Evolutionary conservation across 2,797 vertebrate species (phyloP).

Genomic region (Coendou prehensilis): DNA sequence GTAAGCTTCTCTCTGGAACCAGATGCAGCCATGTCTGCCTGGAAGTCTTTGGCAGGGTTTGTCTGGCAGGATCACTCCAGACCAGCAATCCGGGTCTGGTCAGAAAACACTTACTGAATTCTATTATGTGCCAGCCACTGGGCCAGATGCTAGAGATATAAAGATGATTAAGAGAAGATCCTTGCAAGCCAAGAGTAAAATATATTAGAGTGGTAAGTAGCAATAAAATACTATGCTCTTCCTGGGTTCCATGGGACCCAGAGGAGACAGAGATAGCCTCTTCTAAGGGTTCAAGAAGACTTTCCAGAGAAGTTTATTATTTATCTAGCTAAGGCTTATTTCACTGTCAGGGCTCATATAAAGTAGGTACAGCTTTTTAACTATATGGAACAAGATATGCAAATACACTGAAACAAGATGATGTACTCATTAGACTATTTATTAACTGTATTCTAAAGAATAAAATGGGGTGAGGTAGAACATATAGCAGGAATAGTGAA

Average conservation of each 20-base stretch:
- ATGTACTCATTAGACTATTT: neutral
- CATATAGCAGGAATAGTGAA: neutral
- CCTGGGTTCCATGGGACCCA: neutral
- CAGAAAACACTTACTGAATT: conserved; percentile 28
- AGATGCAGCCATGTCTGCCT: conserved; percentile 57
- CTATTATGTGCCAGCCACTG: neutral
- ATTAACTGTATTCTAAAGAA: neutral
- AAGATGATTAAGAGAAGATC: neutral
- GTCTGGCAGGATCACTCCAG: neutral
- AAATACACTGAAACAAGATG: conserved; percentile 21
- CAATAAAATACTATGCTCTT: neutral
- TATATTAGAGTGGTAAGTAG: neutral
- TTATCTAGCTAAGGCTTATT: neutral
- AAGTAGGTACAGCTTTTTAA: neutral
- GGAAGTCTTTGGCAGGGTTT: conserved; percentile 67
- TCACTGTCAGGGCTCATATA: neutral
- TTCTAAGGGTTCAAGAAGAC: neutral
- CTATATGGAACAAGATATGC: neutral
- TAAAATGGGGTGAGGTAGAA: neutral
- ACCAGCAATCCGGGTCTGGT: neutral
- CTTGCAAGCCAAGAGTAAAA: neutral
- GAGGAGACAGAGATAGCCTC: neutral
- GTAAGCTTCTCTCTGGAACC: conserved; percentile 38
- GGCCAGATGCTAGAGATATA: neutral
- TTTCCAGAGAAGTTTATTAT: neutral